A percentile compares a stretch with the other conserved stretches of the same genome.
phyloP scores from a whole-genome alignment of 2,113 vertebrate genomes.

The Mesitornis unicolor region DNA sequence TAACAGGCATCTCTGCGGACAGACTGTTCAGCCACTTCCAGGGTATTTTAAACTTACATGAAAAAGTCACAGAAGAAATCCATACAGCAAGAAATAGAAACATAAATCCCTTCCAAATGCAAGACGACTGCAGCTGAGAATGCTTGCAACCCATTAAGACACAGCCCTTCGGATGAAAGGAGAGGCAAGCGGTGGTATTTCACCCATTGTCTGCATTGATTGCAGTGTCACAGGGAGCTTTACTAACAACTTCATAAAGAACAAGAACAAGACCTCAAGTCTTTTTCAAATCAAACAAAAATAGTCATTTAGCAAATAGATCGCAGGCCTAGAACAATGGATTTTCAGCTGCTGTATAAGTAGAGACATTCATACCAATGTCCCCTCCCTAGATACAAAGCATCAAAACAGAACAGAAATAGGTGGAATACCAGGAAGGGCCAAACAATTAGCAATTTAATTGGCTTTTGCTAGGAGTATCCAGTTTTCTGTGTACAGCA shows the following conservation, averaged over 20 bases:
- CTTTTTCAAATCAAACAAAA: background rate
- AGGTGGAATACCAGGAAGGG: background rate
- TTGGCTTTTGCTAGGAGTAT: background rate
- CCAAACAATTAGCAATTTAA: background rate
- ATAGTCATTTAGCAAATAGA: background rate
- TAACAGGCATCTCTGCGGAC: background rate
- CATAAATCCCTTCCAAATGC: constrained; percentile 13
- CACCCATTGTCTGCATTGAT: background rate
- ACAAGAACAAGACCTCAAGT: background rate
- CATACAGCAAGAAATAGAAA: constrained; percentile 39
- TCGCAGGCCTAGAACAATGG: background rate
- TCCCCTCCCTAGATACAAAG: background rate
- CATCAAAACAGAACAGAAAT: background rate
- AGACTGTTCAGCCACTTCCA: background rate
- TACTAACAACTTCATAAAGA: background rate
- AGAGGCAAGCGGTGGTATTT: background rate
- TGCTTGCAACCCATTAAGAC: background rate
- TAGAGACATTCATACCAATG: background rate
- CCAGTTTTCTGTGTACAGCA: background rate
- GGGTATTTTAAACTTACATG: constrained; percentile 16
- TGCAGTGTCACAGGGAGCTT: background rate
- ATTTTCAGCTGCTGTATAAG: background rate
- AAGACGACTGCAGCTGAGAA: background rate
- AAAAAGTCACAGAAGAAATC: constrained; percentile 31
- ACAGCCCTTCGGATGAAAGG: background rate